phyloP scores from a whole-genome alignment of 1,140 invertebrate genomes.

The Cheumatopsyche charites region DNA sequence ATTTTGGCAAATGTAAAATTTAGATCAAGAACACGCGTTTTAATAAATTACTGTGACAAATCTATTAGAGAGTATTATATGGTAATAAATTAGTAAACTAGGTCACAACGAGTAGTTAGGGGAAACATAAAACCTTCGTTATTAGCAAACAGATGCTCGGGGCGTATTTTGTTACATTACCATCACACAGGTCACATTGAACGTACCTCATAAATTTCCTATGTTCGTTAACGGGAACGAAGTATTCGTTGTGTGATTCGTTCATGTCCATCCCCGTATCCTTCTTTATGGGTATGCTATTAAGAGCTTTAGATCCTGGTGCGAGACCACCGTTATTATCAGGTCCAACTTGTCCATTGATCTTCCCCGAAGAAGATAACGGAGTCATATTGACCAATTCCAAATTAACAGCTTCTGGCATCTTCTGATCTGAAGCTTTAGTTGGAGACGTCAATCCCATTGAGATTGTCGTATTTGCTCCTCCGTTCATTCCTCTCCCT shows the following conservation, averaged over 20 bases:
- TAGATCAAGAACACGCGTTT: background rate
- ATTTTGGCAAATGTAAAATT: too few species aligned
- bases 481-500: constrained; percentile 36
- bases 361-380: constrained; percentile 61
- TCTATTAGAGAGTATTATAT: too few species aligned
- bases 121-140: too few species aligned
- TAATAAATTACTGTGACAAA: too few species aligned
- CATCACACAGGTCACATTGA: background rate
- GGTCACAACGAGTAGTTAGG: background rate
- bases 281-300: constrained; percentile 63
- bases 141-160: too few species aligned
- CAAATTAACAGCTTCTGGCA: constrained; percentile 75
- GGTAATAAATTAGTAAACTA: background rate
- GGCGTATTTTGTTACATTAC: too few species aligned
- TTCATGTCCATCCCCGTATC: constrained; percentile 75
- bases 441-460: constrained; percentile 43
- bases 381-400: constrained; percentile 80
- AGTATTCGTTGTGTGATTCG: constrained; percentile 81
- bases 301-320: constrained; percentile 52
- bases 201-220: constrained; percentile 82
- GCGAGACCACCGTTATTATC: constrained; percentile 53
- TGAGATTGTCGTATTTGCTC: constrained; percentile 38
- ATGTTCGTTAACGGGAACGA: constrained; percentile 83
- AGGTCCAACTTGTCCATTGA: constrained; percentile 38
- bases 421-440: constrained; percentile 32